Conservation (phyloP, 2,888 invertebrate genomes). For the Argyresthia albistria region DNA sequence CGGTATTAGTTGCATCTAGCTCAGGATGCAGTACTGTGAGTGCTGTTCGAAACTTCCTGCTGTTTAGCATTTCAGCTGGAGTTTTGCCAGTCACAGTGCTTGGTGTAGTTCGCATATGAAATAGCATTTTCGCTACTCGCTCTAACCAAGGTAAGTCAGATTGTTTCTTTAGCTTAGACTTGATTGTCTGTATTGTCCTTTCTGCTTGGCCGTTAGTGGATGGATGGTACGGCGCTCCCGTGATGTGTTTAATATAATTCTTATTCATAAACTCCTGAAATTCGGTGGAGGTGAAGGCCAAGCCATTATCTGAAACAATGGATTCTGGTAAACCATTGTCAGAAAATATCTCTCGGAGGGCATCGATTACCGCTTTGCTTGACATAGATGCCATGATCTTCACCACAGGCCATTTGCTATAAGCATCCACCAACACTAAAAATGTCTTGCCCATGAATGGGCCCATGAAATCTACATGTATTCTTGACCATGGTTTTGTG, state of each 20-base stretch:
- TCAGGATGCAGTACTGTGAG: too few species aligned
- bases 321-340: constrained; percentile 1
- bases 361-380: constrained; percentile 1
- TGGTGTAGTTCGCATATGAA: too few species aligned
- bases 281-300: too few species aligned
- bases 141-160: too few species aligned
- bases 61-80: constrained; percentile 12
- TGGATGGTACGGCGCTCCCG: constrained; percentile 9
- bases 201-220: constrained; percentile 14
- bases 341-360: constrained; percentile 1
- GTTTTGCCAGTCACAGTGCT: too few species aligned
- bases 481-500: too few species aligned
- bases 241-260: constrained; percentile 7
- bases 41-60: too few species aligned
- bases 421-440: constrained; percentile 11
- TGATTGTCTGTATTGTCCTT: constrained; percentile 10
- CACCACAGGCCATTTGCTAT: too few species aligned
- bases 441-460: constrained; percentile 12
- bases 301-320: constrained; percentile 4
- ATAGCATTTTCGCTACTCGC: too few species aligned
- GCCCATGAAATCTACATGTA: constrained; percentile 14
- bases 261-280: background rate
- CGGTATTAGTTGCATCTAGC: background rate
- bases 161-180: constrained; percentile 7
- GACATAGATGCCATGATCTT: too few species aligned